Percentiles rank a stretch among this genome's conserved stretches.
Conservation (phyloP, 2,113 vertebrate species). For the Salminus brasiliensis region DNA sequence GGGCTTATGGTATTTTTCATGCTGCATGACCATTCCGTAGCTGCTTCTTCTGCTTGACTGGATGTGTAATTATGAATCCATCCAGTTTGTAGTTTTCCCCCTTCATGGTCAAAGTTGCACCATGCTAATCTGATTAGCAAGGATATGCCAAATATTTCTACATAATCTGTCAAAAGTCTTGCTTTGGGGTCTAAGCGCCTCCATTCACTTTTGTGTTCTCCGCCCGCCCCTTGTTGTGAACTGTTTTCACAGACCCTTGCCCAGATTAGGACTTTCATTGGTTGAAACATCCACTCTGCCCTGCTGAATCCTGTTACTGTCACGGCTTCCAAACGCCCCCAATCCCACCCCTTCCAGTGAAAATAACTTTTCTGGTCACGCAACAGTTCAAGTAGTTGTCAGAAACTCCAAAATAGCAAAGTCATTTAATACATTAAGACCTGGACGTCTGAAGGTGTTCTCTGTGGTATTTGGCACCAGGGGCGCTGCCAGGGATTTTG, state of each 20-base stretch:
- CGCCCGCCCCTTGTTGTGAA: background rate
- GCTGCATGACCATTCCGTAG: background rate
- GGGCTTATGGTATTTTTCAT: background rate
- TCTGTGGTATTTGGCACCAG: too few relatives aligned
- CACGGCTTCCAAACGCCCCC: background rate
- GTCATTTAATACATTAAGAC: too few relatives aligned
- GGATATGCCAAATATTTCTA: constrained; percentile 49
- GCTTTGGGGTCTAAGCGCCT: constrained; percentile 10
- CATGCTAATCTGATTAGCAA: constrained; percentile 54
- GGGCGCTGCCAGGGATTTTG: too few relatives aligned
- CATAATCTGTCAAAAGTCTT: constrained; percentile 45
- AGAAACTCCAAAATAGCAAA: too few relatives aligned
- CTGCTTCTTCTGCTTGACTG: constrained; percentile 24
- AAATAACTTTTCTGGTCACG: background rate
- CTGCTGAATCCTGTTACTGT: background rate
- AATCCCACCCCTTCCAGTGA: background rate
- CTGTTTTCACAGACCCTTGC: constrained; percentile 75
- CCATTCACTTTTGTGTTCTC: constrained; percentile 33
- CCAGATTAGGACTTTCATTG: constrained; percentile 83
- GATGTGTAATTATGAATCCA: constrained; percentile 32
- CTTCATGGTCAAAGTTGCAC: constrained; percentile 49
- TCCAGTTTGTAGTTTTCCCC: constrained; percentile 24
- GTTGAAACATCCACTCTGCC: constrained; percentile 80
- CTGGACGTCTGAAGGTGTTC: too few relatives aligned
- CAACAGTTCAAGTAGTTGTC: too few relatives aligned